Base-by-base conservation (phyloP, 2,888 invertebrate species). In the Polydrusus tereticollis region DNA sequence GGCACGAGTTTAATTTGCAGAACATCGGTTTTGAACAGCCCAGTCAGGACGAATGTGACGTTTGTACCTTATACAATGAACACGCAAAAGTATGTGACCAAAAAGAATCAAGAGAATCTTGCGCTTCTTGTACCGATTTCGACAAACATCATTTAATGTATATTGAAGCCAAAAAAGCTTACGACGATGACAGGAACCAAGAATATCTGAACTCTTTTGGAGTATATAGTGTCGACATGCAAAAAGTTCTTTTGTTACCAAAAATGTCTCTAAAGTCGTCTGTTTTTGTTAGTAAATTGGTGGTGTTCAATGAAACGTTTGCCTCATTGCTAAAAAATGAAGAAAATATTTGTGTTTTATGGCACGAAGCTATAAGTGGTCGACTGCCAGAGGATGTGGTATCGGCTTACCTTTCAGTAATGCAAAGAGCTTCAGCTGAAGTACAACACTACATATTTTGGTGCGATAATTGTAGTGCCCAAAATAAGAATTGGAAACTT, bases 301-400 rank as follows among this genome's bases (percentile, higher is more conserved):
- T 36, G 10, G 29, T 58, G 8, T 60, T 60, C 20, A 60, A 60
- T 60, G 38, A 60, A 60, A 60, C 60, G n/a, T 60, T 60, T 60
- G 60, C 60, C 10, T 1, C 60, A 20, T 41, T 60, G 20, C n/a
- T 16, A n/a, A 50, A 50, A 8, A 3, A 14, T 12, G 10, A 18
- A 36, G 16, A 60, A 41, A 60, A 73, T 36, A 69, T 58, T 58
- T 69, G 72, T 64, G 69, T 74, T 18, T 59, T 72, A 52, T 74
- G 74, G 69, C 71, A 74, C 41, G 71, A 74, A 41, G 71, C 68
- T 20, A 71, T 72, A 58, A 63, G 63, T 52, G 71, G 74, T 14
- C 50, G 60, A 20, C n/a, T 12, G 14, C 14, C 60, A n/a, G 41
- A 29, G 16, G 60, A 60, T 43, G 43, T 43, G n/a, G 26, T 14